These are phyloP conservation scores for Esperia sulphurella DNA, from an alignment of 2,888 invertebrate species.

Conservation along the genomic window DNA sequence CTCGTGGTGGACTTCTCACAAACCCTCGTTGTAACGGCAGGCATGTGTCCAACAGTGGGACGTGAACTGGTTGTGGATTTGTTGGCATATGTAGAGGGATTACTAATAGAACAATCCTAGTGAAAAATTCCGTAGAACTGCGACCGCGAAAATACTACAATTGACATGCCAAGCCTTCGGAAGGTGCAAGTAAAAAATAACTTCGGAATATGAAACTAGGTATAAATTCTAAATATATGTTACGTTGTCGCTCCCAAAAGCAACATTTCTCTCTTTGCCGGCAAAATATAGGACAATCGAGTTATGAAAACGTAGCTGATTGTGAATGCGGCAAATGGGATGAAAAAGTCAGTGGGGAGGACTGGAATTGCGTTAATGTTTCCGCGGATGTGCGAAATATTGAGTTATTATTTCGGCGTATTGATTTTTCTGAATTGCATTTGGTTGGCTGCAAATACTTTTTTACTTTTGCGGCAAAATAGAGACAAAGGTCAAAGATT, in stretches of 20 bases:
- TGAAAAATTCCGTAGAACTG: no score
- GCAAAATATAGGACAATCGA: constrained; percentile 24
- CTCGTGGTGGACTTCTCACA: no score
- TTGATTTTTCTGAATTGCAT: neutral
- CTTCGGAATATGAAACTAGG: constrained; percentile 36
- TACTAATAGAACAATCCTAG: no score
- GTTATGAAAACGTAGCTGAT: constrained; percentile 20
- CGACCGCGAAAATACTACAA: no score
- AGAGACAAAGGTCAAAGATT: no score
- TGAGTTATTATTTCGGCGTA: neutral
- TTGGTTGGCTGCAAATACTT: neutral
- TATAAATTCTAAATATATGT: constrained; percentile 11
- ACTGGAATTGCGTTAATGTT: neutral
- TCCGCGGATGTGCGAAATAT: neutral
- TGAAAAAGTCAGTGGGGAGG: neutral
- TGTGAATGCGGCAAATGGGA: constrained; percentile 24
- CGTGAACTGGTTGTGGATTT: no score
- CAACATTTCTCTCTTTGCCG: constrained; percentile 35
- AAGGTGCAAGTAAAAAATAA: constrained; percentile 32
- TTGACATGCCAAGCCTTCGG: constrained; percentile 7
- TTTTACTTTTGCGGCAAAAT: no score
- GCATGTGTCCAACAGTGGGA: no score
- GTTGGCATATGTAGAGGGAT: no score
- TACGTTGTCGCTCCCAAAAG: constrained; percentile 30
- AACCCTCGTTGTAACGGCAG: no score